Evolutionary conservation across 1,140 invertebrate genomes (phyloP).

Genomic region (Olivierus martensii): DNA sequence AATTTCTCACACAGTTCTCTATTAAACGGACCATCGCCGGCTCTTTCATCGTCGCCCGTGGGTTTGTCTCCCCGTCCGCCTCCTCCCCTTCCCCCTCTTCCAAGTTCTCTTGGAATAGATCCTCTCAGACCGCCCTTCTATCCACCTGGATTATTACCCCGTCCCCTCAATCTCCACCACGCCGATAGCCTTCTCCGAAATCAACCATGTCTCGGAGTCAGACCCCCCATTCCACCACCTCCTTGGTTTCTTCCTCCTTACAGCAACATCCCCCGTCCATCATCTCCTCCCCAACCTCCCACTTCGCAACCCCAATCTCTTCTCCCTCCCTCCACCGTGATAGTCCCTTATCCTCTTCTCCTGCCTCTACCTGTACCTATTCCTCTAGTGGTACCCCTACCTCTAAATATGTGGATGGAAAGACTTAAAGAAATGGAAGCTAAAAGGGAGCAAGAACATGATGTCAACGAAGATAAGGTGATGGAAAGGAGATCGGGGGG

Average conservation of each 20-base stretch:
- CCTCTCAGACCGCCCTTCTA: not conserved
- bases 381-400: slow-evolving; percentile 11
- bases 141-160: not conserved
- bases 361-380: slow-evolving; percentile 16
- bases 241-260: no score
- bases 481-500: no score
- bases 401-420: slow-evolving; percentile 6
- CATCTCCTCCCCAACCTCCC: not conserved
- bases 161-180: not conserved
- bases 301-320: not conserved
- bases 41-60: not conserved
- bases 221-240: not conserved
- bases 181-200: not conserved
- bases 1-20: not conserved
- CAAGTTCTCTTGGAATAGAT: slow-evolving; percentile 22
- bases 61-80: slow-evolving; percentile 37
- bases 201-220: not conserved
- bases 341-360: slow-evolving; percentile 14
- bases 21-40: not conserved
- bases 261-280: not conserved
- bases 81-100: slow-evolving; percentile 18
- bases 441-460: no score
- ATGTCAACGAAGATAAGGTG: no score
- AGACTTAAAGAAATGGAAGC: not conserved
- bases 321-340: slow-evolving; percentile 13